These are phyloP conservation scores for Muscicapa comitata DNA, from an alignment of 2,797 vertebrate species.

Conservation along the genomic window DNA sequence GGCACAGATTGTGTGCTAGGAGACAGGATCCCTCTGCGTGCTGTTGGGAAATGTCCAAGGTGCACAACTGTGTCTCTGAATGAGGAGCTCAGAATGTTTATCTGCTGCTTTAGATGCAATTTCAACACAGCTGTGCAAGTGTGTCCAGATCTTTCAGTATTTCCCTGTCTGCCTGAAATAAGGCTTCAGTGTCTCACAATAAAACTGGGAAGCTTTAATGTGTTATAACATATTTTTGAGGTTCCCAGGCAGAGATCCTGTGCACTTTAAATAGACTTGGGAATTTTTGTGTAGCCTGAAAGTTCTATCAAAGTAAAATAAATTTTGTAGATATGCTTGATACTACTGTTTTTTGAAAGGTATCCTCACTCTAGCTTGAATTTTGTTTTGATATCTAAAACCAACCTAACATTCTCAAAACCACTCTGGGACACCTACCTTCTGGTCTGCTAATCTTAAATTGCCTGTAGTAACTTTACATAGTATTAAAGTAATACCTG, in stretches of 20 bases:
- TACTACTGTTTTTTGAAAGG: not conserved
- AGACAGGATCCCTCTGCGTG: constrained; percentile 3
- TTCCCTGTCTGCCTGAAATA: not conserved
- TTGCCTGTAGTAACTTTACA: not conserved
- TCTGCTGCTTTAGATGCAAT: constrained; percentile 12
- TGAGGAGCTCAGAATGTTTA: constrained; percentile 25
- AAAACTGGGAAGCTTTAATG: not conserved
- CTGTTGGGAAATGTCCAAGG: constrained; percentile 22
- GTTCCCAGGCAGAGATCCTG: not conserved
- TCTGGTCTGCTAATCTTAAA: not conserved
- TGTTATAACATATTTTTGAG: not conserved
- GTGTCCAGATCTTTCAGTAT: not conserved
- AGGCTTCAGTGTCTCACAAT: not conserved
- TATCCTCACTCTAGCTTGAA: not conserved
- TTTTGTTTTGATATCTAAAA: not conserved
- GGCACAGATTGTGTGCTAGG: constrained; percentile 29
- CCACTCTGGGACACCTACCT: not conserved
- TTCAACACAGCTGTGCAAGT: constrained; percentile 49
- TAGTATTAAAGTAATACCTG: no score
- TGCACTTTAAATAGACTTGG: not conserved
- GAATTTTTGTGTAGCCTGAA: not conserved
- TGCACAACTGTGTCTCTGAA: constrained; percentile 11
- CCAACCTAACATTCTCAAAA: not conserved
- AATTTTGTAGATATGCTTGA: not conserved
- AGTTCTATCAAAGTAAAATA: not conserved